Conservation (phyloP, 2,797 vertebrate species). For the Liasis olivaceus region DNA sequence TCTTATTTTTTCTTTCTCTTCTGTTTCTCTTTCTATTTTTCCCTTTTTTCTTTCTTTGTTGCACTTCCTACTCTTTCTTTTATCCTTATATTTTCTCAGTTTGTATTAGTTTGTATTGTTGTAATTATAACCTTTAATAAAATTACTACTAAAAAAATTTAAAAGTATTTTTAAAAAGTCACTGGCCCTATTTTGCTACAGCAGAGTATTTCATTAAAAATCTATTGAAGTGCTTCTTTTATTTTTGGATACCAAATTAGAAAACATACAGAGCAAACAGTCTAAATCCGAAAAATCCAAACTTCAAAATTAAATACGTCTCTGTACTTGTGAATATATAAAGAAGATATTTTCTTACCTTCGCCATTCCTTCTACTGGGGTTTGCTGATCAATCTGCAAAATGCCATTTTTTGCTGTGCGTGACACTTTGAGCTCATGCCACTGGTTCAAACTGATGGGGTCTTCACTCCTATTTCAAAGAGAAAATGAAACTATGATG, state of each 20-base stretch:
- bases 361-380: slow-evolving; percentile 85
- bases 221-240: neutral
- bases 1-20: neutral
- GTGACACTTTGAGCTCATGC: slow-evolving; percentile 90
- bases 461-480: slow-evolving; percentile 83
- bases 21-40: neutral
- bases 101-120: neutral
- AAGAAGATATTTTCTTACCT: slow-evolving; percentile 76
- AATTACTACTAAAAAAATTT: neutral
- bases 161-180: neutral
- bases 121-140: neutral
- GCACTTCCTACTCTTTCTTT: neutral
- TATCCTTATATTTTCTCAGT: neutral
- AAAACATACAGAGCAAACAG: neutral
- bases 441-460: slow-evolving; percentile 82
- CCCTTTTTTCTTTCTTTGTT: neutral
- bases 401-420: slow-evolving; percentile 93
- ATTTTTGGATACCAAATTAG: neutral
- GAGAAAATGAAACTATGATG: slow-evolving; percentile 10
- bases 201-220: neutral
- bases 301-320: neutral
- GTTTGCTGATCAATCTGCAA: slow-evolving; percentile 91
- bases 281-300: neutral
- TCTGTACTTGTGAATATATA: neutral
- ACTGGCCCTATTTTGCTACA: neutral